Evolutionary conservation across 2,888 invertebrate genomes (phyloP).

Genomic region (Bhutanitis thaidina): DNA sequence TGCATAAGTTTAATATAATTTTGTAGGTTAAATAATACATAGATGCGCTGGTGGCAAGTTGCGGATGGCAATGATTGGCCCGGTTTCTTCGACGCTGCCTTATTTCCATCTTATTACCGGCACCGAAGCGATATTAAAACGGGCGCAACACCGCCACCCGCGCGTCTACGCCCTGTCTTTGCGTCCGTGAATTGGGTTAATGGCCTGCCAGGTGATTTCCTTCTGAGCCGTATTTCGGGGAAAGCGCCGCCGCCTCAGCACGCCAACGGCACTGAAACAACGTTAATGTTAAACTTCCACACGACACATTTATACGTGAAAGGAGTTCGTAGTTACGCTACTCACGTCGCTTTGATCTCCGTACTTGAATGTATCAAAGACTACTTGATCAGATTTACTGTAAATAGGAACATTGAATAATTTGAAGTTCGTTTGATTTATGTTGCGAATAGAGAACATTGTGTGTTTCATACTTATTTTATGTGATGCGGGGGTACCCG

Average conservation of each 20-base stretch:
- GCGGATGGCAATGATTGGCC: slow-evolving; percentile 69
- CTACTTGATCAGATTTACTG: slow-evolving; percentile 9
- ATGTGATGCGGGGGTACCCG: slow-evolving; percentile 56
- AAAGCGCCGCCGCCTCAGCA: slow-evolving; percentile 62
- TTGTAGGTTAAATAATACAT: no score
- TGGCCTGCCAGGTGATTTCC: slow-evolving; percentile 79
- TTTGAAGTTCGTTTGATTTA: slow-evolving; percentile 40
- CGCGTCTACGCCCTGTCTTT: slow-evolving; percentile 74
- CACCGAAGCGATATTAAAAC: slow-evolving; percentile 73
- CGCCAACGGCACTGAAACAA: slow-evolving; percentile 62
- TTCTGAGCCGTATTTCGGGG: slow-evolving; percentile 71
- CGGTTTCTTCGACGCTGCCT: slow-evolving; percentile 68
- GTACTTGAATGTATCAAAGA: not conserved
- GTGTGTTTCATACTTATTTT: slow-evolving; percentile 55
- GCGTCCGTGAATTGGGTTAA: slow-evolving; percentile 79
- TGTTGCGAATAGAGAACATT: slow-evolving; percentile 40
- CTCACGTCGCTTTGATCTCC: not conserved
- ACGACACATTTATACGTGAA: slow-evolving; percentile 28
- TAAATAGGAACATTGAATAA: slow-evolving; percentile 26
- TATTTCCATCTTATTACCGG: slow-evolving; percentile 79
- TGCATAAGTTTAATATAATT: no score
- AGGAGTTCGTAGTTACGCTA: not conserved
- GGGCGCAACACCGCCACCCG: slow-evolving; percentile 52
- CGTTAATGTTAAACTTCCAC: slow-evolving; percentile 45
- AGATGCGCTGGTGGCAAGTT: not conserved